These are phyloP conservation scores for Valencia hispanica DNA, from an alignment of 2,797 vertebrate genomes.

Conservation along the genomic window DNA sequence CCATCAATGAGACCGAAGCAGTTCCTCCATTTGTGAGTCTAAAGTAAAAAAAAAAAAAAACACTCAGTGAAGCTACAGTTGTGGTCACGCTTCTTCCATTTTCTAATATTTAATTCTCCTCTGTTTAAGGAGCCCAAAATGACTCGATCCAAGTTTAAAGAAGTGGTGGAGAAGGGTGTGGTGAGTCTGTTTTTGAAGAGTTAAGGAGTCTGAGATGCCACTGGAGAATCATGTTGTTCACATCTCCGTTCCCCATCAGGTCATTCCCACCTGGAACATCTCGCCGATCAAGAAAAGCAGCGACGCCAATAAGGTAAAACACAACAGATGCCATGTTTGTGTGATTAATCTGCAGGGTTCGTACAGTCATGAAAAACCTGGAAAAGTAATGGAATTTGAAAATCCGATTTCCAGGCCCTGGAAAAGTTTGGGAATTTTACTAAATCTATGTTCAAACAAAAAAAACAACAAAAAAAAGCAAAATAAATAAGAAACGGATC, in stretches of 20 bases:
- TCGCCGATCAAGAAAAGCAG: slow-evolving; percentile 93
- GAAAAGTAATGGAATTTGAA: too few relatives aligned
- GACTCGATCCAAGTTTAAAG: slow-evolving; percentile 96
- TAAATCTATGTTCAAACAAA: too few relatives aligned
- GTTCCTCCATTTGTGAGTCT: slow-evolving; percentile 92
- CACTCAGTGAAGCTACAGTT: not conserved
- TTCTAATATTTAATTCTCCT: not conserved
- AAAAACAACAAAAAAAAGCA: too few relatives aligned
- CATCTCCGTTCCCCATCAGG: slow-evolving; percentile 71
- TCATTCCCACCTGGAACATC: slow-evolving; percentile 95
- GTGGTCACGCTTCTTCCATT: not conserved
- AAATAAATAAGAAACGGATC: too few relatives aligned
- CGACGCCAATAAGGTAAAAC: slow-evolving; percentile 74
- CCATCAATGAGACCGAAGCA: slow-evolving; percentile 92
- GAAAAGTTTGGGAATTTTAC: too few relatives aligned
- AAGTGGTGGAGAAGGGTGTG: slow-evolving; percentile 96
- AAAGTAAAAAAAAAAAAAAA: not conserved
- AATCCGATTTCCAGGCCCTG: too few relatives aligned
- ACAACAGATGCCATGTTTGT: not conserved
- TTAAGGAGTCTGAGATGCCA: too few relatives aligned
- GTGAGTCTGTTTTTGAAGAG: slow-evolving; percentile 74
- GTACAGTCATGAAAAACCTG: too few relatives aligned
- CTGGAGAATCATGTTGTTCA: not conserved
- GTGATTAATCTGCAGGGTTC: not conserved
- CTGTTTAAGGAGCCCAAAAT: slow-evolving; percentile 92